Evolutionary conservation across 1,140 invertebrate genomes (phyloP).

Genomic region (Maconellicoccus hirsutus): DNA sequence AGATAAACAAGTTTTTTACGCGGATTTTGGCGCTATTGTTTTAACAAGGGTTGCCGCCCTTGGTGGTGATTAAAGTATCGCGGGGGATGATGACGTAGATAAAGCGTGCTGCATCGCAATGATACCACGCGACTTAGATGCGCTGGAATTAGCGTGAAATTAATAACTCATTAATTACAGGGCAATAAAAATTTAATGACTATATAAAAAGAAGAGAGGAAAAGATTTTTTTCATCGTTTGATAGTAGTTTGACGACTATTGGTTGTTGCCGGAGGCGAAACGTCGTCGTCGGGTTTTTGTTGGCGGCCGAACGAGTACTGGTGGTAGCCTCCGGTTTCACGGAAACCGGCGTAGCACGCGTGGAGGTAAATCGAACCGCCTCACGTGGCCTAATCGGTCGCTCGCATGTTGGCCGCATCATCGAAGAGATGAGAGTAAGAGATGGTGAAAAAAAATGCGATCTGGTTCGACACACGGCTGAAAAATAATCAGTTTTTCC

Average conservation of each 20-base stretch:
- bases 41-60: not conserved
- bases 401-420: not conserved
- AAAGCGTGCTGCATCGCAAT: too few relatives aligned
- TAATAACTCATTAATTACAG: not conserved
- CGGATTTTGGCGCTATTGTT: not conserved
- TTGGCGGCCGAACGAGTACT: too few relatives aligned
- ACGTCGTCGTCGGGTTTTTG: too few relatives aligned
- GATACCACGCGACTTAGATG: too few relatives aligned
- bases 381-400: constrained; percentile 1
- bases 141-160: not conserved
- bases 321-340: not conserved
- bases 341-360: constrained; percentile 6
- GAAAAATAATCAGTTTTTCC: not conserved
- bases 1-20: constrained; percentile 1
- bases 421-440: too few relatives aligned
- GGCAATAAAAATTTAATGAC: not conserved
- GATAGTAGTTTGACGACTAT: too few relatives aligned
- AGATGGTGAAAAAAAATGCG: not conserved
- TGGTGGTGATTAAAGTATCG: too few relatives aligned
- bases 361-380: constrained; percentile 6
- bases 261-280: too few relatives aligned
- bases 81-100: too few relatives aligned
- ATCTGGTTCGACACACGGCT: not conserved
- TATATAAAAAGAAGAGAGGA: too few relatives aligned
- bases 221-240: too few relatives aligned